Conservation (phyloP, 2,113 vertebrate species). For the Campylomormyrus tamandua region DNA sequence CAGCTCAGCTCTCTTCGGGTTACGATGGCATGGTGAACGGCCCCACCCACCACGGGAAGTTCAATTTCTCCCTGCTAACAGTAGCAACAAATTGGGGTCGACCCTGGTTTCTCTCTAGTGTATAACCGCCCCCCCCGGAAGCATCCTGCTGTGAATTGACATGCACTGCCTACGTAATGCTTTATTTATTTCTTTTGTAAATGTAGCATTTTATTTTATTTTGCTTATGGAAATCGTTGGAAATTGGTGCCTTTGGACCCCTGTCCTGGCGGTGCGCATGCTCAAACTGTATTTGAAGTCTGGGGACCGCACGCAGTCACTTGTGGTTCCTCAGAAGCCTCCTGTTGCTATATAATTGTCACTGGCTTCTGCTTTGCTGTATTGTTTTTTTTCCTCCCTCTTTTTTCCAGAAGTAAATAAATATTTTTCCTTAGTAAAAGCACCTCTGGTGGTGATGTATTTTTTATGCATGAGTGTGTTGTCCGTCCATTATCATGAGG, state of each 20-base stretch:
- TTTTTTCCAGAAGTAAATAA: constrained; percentile 26
- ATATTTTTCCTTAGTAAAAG: constrained; percentile 28
- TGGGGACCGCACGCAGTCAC: background rate
- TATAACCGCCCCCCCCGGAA: background rate
- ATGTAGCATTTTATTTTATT: constrained; percentile 21
- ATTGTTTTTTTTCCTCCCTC: background rate
- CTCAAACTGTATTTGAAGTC: background rate
- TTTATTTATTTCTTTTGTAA: constrained; percentile 19
- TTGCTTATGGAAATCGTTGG: background rate
- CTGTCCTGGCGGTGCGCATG: background rate
- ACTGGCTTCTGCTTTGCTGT: background rate
- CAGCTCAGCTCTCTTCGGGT: background rate
- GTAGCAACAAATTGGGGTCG: background rate
- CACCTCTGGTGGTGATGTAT: background rate
- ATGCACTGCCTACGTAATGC: constrained; percentile 19
- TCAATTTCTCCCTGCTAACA: background rate
- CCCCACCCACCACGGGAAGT: background rate
- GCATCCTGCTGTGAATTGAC: constrained; percentile 20
- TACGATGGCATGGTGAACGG: background rate
- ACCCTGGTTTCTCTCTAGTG: background rate
- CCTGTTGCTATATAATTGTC: background rate
- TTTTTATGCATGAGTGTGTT: background rate
- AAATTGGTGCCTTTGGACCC: background rate
- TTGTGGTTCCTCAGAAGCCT: background rate
- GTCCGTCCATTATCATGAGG: background rate